Evolutionary conservation across 2,888 invertebrate species (phyloP).

Genomic region (Morpho achilles): DNA sequence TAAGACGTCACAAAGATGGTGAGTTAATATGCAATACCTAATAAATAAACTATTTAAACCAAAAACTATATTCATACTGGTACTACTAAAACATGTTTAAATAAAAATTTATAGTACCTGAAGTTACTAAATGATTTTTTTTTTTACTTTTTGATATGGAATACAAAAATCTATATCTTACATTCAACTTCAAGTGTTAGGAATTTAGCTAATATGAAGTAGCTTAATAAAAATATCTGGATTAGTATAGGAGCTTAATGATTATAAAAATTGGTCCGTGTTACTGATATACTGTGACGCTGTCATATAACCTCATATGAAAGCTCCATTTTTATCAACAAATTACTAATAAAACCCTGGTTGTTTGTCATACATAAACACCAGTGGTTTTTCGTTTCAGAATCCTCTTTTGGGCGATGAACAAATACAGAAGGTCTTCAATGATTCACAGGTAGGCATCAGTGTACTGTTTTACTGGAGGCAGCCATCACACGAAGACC

Average conservation of each 20-base stretch:
- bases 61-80: too few species aligned
- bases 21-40: conserved; percentile 58
- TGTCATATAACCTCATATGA: conserved; percentile 70
- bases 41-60: background rate
- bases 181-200: too few species aligned
- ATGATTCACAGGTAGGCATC: conserved; percentile 66
- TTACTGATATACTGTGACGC: conserved; percentile 74
- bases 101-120: too few species aligned
- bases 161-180: too few species aligned
- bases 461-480: conserved; percentile 47
- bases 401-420: conserved; percentile 74
- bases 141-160: too few species aligned
- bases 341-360: conserved; percentile 80
- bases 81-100: too few species aligned
- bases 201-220: too few species aligned
- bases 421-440: conserved; percentile 57
- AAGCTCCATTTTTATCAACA: conserved; percentile 73
- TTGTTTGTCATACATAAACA: conserved; percentile 88
- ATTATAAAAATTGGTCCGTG: conserved; percentile 77
- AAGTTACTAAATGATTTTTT: too few species aligned
- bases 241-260: conserved; percentile 55
- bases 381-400: conserved; percentile 95
- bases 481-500: conserved; percentile 45
- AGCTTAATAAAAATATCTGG: background rate
- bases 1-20: conserved; percentile 97